phyloP scores from a whole-genome alignment of 2,113 vertebrate genomes.

The Odocoileus virginianus region DNA sequence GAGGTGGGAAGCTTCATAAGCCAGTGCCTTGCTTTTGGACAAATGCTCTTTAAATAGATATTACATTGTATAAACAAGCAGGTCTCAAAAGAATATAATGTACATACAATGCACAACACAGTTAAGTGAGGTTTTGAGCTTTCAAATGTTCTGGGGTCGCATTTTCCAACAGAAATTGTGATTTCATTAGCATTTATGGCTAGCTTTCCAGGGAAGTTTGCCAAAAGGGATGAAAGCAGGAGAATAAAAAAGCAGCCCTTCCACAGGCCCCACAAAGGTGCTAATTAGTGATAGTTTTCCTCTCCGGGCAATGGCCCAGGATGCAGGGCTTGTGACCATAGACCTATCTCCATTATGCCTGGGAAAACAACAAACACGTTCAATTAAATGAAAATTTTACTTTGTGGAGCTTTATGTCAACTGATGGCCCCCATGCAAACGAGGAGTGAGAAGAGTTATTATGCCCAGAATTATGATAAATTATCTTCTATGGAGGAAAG shows the following conservation, averaged over 20 bases:
- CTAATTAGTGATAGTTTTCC: constrained; percentile 46
- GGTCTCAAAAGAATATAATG: constrained; percentile 24
- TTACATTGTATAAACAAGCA: background rate
- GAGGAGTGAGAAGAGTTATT: background rate
- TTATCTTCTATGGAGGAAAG: background rate
- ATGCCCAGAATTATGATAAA: background rate
- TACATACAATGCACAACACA: background rate
- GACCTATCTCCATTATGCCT: constrained; percentile 23
- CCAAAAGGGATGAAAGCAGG: constrained; percentile 42
- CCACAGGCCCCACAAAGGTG: constrained; percentile 39
- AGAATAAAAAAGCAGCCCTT: background rate
- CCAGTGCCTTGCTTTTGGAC: background rate
- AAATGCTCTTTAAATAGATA: constrained; percentile 20
- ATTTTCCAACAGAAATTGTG: constrained; percentile 50
- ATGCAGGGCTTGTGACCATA: background rate
- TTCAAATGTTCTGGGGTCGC: constrained; percentile 29
- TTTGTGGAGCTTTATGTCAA: constrained; percentile 2
- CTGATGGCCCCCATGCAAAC: background rate
- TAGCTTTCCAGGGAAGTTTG: constrained; percentile 46
- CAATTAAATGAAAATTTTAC: constrained; percentile 36
- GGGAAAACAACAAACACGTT: constrained; percentile 1
- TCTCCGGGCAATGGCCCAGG: background rate
- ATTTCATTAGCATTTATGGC: constrained; percentile 64
- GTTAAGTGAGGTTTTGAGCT: constrained; percentile 21
- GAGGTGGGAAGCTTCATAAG: background rate